Evolutionary conservation across 2,797 vertebrate species (phyloP), one percentile per base, ranked within the genome.

Genomic region (Myiotriccus ornatus): DNA sequence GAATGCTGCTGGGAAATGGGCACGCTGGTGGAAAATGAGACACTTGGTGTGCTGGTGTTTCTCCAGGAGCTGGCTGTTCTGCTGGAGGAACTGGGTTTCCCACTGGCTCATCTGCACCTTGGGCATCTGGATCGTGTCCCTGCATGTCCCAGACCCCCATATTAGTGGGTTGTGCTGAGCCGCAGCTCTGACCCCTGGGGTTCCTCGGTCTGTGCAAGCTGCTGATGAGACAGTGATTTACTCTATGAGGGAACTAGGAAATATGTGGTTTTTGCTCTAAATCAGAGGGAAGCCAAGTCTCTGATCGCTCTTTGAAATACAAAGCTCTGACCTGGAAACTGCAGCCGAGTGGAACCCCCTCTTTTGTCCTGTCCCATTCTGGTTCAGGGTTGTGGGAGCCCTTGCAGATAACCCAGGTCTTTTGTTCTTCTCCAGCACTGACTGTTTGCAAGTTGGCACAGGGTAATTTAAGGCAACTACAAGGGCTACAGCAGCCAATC

Each of bases 101-200:
- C n/a, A 6, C 25, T 0, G 1, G 9, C 25, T 71, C 14, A 34
- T 2, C 24, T 37, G 46, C 30, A 25, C 52, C 34, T 81, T 1
- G 0, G 30, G 41, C 17, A 71, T 57, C 14, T 4, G 71, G 21
- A 25, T 47, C 2, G 14, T 47, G 27, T 35, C 35, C 49, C 62
- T 37, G 1, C 8, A 4, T 1, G 1, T 28, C 25, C 35, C 49
- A 37, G 7, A 7, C 84, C 27, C 32, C 63, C 4, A 1, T 0
- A 2, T 13, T 23, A 5, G 5, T 2, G 0, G 37, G 37, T 76
- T 6, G 1, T n/a, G 32, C 63, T 35, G 28, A 87, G 47, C 62
- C 0, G 0, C 68, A 81, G 60, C 63, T 87, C 25, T 37, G 13
- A 7, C 24, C 62, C 22, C 35, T 64, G 50, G 8, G 12, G 6